Conservation (phyloP, 2,888 invertebrate species). For the Amphipoea lucens region DNA sequence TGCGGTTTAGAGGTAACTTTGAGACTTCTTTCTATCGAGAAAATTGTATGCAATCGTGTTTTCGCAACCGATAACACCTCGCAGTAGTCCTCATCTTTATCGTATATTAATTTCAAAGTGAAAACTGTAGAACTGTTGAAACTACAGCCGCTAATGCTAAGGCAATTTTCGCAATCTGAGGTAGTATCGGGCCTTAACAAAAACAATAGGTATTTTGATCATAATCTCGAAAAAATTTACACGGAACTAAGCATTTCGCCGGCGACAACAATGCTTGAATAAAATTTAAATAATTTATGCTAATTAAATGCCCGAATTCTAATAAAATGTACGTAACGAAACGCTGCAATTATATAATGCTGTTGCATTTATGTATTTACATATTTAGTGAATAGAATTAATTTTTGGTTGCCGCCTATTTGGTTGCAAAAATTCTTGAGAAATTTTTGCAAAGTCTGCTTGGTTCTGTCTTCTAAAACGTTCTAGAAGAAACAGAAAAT, state of each 20-base stretch:
- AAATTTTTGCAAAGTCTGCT: slow-evolving; percentile 1
- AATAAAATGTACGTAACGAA: slow-evolving; percentile 60
- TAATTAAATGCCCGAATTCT: slow-evolving; percentile 56
- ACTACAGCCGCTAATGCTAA: too few species aligned
- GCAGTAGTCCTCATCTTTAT: too few species aligned
- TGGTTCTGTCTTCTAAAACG: not conserved
- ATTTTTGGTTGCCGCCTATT: slow-evolving; percentile 32
- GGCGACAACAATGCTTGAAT: slow-evolving; percentile 60
- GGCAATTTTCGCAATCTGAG: too few species aligned
- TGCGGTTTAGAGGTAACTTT: too few species aligned
- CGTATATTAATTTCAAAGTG: too few species aligned
- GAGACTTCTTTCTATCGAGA: too few species aligned
- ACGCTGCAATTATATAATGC: slow-evolving; percentile 52
- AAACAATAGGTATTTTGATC: slow-evolving; percentile 61
- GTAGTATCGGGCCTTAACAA: too few species aligned
- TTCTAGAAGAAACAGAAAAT: not conserved
- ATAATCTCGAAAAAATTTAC: slow-evolving; percentile 57
- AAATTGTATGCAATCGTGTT: too few species aligned
- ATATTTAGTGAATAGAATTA: slow-evolving; percentile 47
- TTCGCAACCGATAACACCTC: too few species aligned
- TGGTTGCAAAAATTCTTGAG: slow-evolving; percentile 20
- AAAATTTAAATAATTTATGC: slow-evolving; percentile 57
- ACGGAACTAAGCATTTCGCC: slow-evolving; percentile 54
- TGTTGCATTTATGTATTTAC: slow-evolving; percentile 54
- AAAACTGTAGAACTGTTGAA: too few species aligned